Evolutionary conservation across 2,888 invertebrate genomes (phyloP), one percentile per base, ranked within the genome.

Genomic region (Nomada flava): DNA sequence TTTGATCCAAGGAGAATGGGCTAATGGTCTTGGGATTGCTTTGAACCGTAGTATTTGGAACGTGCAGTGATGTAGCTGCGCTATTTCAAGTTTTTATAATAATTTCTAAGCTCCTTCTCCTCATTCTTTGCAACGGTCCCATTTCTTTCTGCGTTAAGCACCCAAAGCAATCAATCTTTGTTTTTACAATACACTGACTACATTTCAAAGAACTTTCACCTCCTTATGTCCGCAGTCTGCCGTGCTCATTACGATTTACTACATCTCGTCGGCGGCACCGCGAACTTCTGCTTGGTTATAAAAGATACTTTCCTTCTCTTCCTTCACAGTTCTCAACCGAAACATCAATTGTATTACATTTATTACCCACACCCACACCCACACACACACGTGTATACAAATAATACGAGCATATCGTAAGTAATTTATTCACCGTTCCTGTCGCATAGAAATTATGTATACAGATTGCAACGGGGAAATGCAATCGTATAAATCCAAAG

Each of bases 201-300:
- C 55, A 57, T 82, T 77, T 82, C 72, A 50, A 70, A 23, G 62
- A 82, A 71, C 78, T 78, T 82, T 82, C 74, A 68, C 62, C 59
- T 55, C 71, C 63, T 74, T 74, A 70, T 59, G 50, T 53, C 60
- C 57, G 55, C 52, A 53, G 64, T 74, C 62, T 50, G 26, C 44
- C 3, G 0, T 1, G 23, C 23, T 50, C 2, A 29, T 1, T 50
- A 36, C 18, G 18, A 18, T 52, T 71, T 42, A 18, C 47, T 47
- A 13, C 47, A 15, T n/a, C 13, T 53, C n/a, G 2, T 29, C 29
- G 5, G 20, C 18, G 29, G 29, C 9, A 52, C 36, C 1, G 29
- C 9, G 9, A 47, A n/a, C 59, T 20, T 26, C 9, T n/a, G 11
- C 29, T 4, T 20, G 29, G 10, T 7, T 0, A 5, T 18, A 5